A percentile compares a stretch with the other conserved stretches of the same genome.
Evolutionary conservation across 2,888 invertebrate species (phyloP).

Genomic region (Bombylius major): DNA sequence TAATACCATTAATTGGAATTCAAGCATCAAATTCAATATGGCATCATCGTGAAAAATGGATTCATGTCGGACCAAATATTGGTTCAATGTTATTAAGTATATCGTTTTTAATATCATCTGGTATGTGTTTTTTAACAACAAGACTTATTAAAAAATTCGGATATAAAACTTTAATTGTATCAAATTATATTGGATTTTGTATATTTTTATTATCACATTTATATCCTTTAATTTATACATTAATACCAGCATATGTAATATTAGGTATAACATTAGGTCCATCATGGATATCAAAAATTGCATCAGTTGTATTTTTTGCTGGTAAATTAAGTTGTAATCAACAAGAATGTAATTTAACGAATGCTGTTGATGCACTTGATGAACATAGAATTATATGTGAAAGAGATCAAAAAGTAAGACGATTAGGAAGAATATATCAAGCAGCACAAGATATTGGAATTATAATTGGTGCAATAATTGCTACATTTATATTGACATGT

Average conservation of each 20-base stretch:
- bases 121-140: constrained; percentile 42
- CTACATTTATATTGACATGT: constrained; percentile 38
- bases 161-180: constrained; percentile 37
- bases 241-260: constrained; percentile 41
- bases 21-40: constrained; percentile 37
- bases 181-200: constrained; percentile 43
- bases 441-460: constrained; percentile 45
- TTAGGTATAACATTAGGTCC: constrained; percentile 46
- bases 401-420: constrained; percentile 37
- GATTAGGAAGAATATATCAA: constrained; percentile 42
- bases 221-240: constrained; percentile 41
- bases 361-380: constrained; percentile 25
- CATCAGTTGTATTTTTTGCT: constrained; percentile 31
- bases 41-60: constrained; percentile 35
- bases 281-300: constrained; percentile 29
- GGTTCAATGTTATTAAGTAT: constrained; percentile 52
- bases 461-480: constrained; percentile 41
- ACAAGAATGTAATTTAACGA: constrained; percentile 26
- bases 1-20: constrained; percentile 31
- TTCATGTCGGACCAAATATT: constrained; percentile 32
- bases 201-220: constrained; percentile 49
- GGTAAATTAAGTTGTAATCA: constrained; percentile 33
- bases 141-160: constrained; percentile 42
- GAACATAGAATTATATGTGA: constrained; percentile 35
- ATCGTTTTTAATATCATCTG: constrained; percentile 48